Base-by-base conservation (phyloP, 2,888 invertebrate species). In the Metalampra italica region DNA sequence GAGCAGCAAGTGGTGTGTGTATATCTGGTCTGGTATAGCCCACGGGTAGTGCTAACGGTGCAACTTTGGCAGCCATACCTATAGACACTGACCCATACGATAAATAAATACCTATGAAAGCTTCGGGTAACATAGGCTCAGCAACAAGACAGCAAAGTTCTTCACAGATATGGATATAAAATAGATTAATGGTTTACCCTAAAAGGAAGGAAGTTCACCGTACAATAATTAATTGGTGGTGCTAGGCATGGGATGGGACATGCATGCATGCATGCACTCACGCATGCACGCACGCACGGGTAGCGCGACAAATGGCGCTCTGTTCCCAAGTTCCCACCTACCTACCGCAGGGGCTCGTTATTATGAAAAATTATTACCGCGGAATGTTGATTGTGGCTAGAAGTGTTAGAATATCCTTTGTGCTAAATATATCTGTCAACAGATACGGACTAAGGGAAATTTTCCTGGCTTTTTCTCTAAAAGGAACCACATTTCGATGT, bases 351-450 rank as follows among this genome's bases (percentile, higher is more conserved):
- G 9, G 9, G 38, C 42, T 51, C 47, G 47, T 51, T 51, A 51
- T 45, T 51, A 45, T 51, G 51, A 51, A 34, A 46, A 49, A 49
- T 49, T 49, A 32, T 13, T 9, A 9, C 3, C 29, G 7, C 39
- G 51, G 60, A 55, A 60, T 60, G 55, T 60, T 60, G 55, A 57
- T 60, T 57, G 49, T 50, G 45, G 48, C 51, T 43, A n/a, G n/a
- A 32, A 14, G 32, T 14, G 30, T 4, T 43, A n/a, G 43, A 32
- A 49, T 53, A 50, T 46, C 47, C 44, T 39, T 52, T 46, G 51
- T 54, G 56, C 50, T 53, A 50, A 50, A 11, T 30, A 45, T 34
- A 40, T 7, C 7, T n/a, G 36, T 9, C n/a, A 43, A 22, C 12
- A 15, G 38, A 29, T 46, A 40, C 46, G 36, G 11, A 46, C 38